A percentile compares a stretch with the other conserved stretches of the same genome.
Conservation (phyloP, 1,140 invertebrate genomes). For the Drosophila athabasca region DNA sequence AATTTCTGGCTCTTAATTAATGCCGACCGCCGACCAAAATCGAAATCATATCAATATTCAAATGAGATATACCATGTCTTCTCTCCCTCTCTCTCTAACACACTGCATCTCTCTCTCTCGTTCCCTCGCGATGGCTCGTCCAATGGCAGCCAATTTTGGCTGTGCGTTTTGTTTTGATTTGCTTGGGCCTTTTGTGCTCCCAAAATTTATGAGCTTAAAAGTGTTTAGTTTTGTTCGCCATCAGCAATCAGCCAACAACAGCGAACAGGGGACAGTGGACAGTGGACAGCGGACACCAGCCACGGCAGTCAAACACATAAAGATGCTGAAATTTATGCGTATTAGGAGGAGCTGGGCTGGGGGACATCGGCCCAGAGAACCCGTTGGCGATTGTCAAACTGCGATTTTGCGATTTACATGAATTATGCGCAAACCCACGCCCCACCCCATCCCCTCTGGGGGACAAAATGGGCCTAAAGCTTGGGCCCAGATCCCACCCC, state of each 20-base stretch:
- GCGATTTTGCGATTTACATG: conserved; percentile 44
- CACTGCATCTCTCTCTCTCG: background rate
- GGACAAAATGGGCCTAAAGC: no score
- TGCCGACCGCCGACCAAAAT: conserved; percentile 34
- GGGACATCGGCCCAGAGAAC: background rate
- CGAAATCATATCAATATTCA: conserved; percentile 57
- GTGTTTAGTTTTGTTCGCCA: conserved; percentile 57
- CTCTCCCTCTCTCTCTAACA: no score
- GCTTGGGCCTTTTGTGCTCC: conserved; percentile 34
- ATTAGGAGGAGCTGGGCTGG: conserved; percentile 24
- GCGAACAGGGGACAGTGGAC: no score
- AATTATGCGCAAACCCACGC: conserved; percentile 41
- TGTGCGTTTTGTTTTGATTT: conserved; percentile 38
- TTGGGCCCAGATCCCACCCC: no score
- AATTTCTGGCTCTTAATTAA: conserved; percentile 49
- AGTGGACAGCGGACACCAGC: no score
- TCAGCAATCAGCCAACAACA: conserved; percentile 33
- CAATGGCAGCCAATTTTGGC: conserved; percentile 10
- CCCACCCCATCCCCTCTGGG: background rate
- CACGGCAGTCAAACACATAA: conserved; percentile 39
- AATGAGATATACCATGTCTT: conserved; percentile 18
- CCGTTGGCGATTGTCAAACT: conserved; percentile 34
- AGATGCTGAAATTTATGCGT: conserved; percentile 50
- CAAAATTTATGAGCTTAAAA: conserved; percentile 58
- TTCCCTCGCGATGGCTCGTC: no score